Evolutionary conservation across 92 coral and sea anemone genomes (phyloP), one percentile per base, ranked within the genome.

Genomic region (Scolanthus callimorphus): DNA sequence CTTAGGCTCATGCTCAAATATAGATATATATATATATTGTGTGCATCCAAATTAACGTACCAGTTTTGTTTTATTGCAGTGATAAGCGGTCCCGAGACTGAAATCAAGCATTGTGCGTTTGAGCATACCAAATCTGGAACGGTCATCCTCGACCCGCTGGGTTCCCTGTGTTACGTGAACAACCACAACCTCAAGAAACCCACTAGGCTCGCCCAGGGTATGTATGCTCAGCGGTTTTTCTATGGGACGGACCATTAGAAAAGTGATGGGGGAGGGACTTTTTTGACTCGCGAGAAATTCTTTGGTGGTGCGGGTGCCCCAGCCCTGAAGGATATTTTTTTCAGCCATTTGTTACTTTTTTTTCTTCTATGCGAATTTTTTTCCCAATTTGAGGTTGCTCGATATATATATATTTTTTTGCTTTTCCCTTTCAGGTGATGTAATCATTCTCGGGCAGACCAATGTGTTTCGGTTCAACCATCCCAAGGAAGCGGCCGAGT

Each of bases 381-480:
- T n/a, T n/a, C n/a, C n/a, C n/a, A n/a, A n/a, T n/a, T n/a, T n/a
- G n/a, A n/a, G n/a, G n/a, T n/a, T n/a, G n/a, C n/a, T n/a, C n/a
- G n/a, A n/a, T n/a, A n/a, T n/a, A n/a, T n/a, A n/a, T n/a, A n/a
- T n/a, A n/a, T n/a, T n/a, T n/a, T n/a, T n/a, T n/a, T n/a, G n/a
- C 25, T 27, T 17, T 37, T 9, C 37, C 13, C 20, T 55, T 31
- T 9, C 69, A 92, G 98, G 98, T 63, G 98, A 92, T 47, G 98
- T 92, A 46, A 71, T 92, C 51, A 76, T 92, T n/a, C 82, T 92
- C 52, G 98, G 98, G 17, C 72, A 82, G 55, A 77, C 91, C 38
- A 92, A 88, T 60, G 85, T 92, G 53, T 92, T 88, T 41, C 69
- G 98, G 17, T 92, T 92, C 63, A 92, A 92, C 61, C 98, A 92